Evolutionary conservation across 2,797 vertebrate species (phyloP), one percentile per base, ranked within the genome.

Genomic region (Hoplostethus mediterraneus): DNA sequence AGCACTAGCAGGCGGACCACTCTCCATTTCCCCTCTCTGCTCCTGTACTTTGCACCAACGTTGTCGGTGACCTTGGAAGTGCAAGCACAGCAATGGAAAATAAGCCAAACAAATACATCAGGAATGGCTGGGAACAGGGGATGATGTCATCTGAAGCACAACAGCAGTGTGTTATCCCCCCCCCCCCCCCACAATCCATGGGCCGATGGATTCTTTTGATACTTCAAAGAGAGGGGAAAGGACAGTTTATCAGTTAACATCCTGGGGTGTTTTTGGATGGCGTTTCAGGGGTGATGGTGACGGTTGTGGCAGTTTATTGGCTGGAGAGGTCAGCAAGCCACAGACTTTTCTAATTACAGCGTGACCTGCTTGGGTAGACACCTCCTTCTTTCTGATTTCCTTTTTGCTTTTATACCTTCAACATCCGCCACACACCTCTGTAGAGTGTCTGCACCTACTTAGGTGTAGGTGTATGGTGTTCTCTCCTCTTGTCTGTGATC

Each of bases 291-390:
- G 21, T 48, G 79, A 88, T 87, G 79, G 80, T 68, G 80, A 83
- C 80, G 69, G 80, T 84, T 77, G 71, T 71, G 73, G 73, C 71
- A 63, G 70, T 81, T 87, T 63, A 83, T 81, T 87, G 79, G 84
- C 63, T 82, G 57, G 56, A 82, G 81, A 84, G 88, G 89, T 92
- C 84, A 84, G 58, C 1, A 53, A 80, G 87, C 65, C 87, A 75
- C 90, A 84, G 73, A 25, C 82, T 89, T 91, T 91, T 91, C 78
- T 90, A 89, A 93, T 92, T 92, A 90, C 84, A 73, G 69, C 49
- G 30, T 85, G 90, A 90, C 86, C 82, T 82, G 60, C 56, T 45
- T 21, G 38, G 54, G 73, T 73, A 87, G 83, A 85, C 81, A 42
- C 87, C 92, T 92, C 90, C 79, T 85, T 71, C 63, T 56, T 79